Base-by-base conservation (phyloP, 2,888 invertebrate genomes). In the Cancer borealis region DNA sequence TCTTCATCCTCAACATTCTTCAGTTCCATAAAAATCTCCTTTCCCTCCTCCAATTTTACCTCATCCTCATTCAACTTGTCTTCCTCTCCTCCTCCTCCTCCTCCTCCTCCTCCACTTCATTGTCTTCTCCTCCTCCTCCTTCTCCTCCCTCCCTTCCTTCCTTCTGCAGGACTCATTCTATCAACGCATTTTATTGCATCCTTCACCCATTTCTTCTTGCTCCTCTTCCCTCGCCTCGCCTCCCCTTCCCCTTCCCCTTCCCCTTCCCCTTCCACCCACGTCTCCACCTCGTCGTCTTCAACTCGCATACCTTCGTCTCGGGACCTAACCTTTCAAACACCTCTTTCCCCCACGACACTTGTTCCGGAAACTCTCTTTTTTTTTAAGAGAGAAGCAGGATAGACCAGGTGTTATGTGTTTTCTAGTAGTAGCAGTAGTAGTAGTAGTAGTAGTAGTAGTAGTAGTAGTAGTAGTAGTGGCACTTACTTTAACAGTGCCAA, bases 251-350 rank as follows among this genome's bases (percentile, higher is more conserved):
- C 0, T 12, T 79, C 30, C 26, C 6, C 30, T 12, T 30, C 30
- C 2, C 49, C 47, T 12, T 88, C 17, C 14, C 49, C 88, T n/a
- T 30, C 88, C n/a, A 45, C 88, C 30, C 10, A 39, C 88, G 4
- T 5, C 21, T 17, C 10, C 84, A 12, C 84, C 84, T 84, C 21
- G 6, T 88, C 39, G 17, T 88, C 46, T 6, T 88, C 47, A 17
- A 46, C 39, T 88, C 30, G 6, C 46, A 39, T 46, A 21, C 30
- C 88, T 39, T 46, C 88, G 12, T 46, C 12, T 88, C 88, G 66
- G 66, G 66, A 66, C n/a, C n/a, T 66, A 66, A 66, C n/a, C 66
- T 66, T 66, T n/a, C n/a, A 66, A 66, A 66, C 66, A 66, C 66
- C 54, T 54, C 54, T 17, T 21, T n/a, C 66, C n/a, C n/a, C 8